These are phyloP conservation scores for Hydraecia micacea DNA, from an alignment of 2,888 invertebrate species.

Conservation along the genomic window DNA sequence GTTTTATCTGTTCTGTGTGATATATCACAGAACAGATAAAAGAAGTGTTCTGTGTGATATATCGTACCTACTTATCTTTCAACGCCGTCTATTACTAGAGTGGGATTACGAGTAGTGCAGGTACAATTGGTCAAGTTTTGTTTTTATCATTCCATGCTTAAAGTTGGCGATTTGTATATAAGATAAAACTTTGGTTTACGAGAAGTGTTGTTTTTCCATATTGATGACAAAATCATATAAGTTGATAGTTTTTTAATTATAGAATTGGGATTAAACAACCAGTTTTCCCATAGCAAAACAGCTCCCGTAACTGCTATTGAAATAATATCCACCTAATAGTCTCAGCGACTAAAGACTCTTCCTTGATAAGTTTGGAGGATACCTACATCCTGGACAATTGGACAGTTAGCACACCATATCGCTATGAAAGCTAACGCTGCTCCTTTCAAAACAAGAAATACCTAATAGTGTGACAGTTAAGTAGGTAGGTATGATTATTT, in stretches of 20 bases:
- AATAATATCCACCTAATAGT: neutral
- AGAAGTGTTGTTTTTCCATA: neutral
- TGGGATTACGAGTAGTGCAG: neutral
- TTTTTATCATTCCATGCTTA: neutral
- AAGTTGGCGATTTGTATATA: neutral
- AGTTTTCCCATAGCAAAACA: neutral
- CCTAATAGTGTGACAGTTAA: neutral
- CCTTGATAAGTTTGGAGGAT: neutral
- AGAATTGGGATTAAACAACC: neutral
- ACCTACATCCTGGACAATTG: neutral
- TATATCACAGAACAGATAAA: too few species aligned
- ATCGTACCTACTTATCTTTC: neutral
- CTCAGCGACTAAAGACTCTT: neutral
- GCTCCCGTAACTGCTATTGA: neutral
- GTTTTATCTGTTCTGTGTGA: too few species aligned
- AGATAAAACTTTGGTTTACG: neutral
- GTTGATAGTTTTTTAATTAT: neutral
- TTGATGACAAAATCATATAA: neutral
- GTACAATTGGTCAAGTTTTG: neutral
- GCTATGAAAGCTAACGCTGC: neutral
- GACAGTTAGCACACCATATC: neutral
- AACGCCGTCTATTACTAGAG: neutral
- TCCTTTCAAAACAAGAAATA: constrained; percentile 1
- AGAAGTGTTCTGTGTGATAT: too few species aligned
- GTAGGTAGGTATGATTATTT: constrained; percentile 23